Base-by-base conservation (phyloP, 2,113 vertebrate genomes). In the Bagarius yarrelli region DNA sequence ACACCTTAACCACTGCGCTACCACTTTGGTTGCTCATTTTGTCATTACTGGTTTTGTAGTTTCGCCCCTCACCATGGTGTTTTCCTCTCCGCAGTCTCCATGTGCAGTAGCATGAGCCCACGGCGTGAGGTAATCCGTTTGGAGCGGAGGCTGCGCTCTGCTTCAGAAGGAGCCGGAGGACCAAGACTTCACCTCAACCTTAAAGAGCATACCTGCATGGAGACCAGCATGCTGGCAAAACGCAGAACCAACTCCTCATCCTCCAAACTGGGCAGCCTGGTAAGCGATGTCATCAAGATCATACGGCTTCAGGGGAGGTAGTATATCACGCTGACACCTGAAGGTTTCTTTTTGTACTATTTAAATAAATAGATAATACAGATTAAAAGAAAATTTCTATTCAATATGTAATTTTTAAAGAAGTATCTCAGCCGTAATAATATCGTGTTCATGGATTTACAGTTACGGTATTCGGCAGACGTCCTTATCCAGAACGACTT, bases 241-340 rank as follows among this genome's bases (percentile, higher is more conserved):
- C 95, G 96, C 86, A 93, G 95, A 90, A 89, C 95, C 73, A 92
- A 94, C 83, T 99, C 97, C 0, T 97, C 97, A 0, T 98, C 96
- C 27, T 99, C 96, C 78, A 98, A 98, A 93, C 94, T 98, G 89
- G 98, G 98, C 88, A 99, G 97, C 87, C 92, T 98, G 96, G 97
- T 99, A 92, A 91, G 96, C 93, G 34, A 19, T 13, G 47, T 36
- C 19, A 53, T 59, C 23, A 64, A 52, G 44, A 14, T 55, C 0
- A 25, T 55, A 40, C 0, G 1, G 12, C 25, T 12, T 53, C 30
- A 53, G 12, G 44, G 56, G 23, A 44, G 18, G 23, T 25, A 5
- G 19, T 27, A 32, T 34, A 14, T 73, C 55, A 32, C 15, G 11
- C 50, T 55, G 70, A 25, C 1, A 8, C 40, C 14, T 19, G 4